Evolutionary conservation across 2,797 vertebrate genomes (phyloP).

Genomic region (Clarias pachynema): DNA sequence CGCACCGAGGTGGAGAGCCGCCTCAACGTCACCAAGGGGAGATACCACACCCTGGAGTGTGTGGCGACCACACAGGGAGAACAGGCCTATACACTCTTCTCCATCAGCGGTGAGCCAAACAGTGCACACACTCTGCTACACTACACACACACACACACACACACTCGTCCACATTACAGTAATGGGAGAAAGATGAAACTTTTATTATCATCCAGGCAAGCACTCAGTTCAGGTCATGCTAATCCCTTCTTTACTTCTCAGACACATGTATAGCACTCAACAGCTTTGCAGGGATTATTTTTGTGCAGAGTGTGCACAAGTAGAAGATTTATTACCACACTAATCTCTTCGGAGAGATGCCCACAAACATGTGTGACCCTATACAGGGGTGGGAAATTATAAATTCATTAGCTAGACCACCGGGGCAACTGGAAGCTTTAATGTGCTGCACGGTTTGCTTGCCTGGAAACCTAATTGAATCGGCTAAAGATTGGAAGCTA

Average conservation of each 20-base stretch:
- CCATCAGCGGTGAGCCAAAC: constrained; percentile 71
- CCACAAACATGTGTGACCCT: constrained; percentile 45
- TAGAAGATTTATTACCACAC: constrained; percentile 66
- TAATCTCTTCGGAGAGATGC: constrained; percentile 53
- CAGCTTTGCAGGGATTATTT: constrained; percentile 72
- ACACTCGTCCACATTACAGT: constrained; percentile 6
- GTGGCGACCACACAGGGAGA: constrained; percentile 85
- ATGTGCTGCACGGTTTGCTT: neutral
- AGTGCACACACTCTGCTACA: neutral
- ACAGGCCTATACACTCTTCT: constrained; percentile 84
- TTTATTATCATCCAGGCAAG: constrained; percentile 5
- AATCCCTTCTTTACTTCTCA: constrained; percentile 34
- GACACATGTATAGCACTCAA: constrained; percentile 32
- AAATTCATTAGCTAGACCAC: constrained; percentile 18
- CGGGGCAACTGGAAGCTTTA: neutral
- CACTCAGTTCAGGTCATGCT: constrained; percentile 4
- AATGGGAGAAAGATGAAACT: constrained; percentile 10
- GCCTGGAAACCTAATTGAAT: constrained; percentile 9
- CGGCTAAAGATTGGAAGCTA: constrained; percentile 3
- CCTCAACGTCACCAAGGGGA: constrained; percentile 83
- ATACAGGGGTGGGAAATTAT: neutral
- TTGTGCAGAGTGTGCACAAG: constrained; percentile 69
- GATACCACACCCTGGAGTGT: constrained; percentile 85
- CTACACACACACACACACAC: neutral
- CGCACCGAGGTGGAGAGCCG: constrained; percentile 87